These are phyloP conservation scores for Conger conger DNA, from an alignment of 2,113 vertebrate genomes.

Conservation along the genomic window DNA sequence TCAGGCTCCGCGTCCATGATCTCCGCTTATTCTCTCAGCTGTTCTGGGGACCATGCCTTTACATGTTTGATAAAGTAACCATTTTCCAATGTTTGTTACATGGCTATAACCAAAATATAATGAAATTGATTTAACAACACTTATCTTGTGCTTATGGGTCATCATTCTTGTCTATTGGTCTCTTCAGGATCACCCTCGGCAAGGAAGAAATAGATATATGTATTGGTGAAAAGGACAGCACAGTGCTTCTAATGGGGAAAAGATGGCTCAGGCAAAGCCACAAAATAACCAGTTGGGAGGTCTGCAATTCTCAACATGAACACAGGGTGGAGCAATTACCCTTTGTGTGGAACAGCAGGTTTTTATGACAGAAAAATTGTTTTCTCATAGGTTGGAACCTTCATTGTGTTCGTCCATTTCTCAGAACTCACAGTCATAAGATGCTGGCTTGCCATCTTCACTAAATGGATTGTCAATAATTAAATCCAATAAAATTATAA, in stretches of 20 bases:
- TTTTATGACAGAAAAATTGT: neutral
- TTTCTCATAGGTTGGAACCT: conserved; percentile 7
- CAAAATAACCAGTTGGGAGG: neutral
- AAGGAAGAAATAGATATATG: neutral
- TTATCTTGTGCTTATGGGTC: neutral
- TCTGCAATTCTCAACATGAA: neutral
- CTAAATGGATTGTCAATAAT: conserved; percentile 16
- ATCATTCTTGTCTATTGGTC: neutral
- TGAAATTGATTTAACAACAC: neutral
- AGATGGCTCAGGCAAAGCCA: neutral
- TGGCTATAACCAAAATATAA: neutral
- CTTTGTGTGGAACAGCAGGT: neutral
- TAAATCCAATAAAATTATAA: neutral
- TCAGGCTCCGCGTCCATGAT: neutral
- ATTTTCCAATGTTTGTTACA: neutral
- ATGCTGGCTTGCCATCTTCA: conserved; percentile 14
- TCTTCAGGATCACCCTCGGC: neutral
- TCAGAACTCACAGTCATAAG: neutral
- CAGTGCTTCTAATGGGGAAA: neutral
- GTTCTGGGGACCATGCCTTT: neutral
- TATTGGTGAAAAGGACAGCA: neutral
- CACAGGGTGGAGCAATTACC: conserved; percentile 23
- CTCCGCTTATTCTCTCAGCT: neutral
- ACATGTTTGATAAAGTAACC: neutral
- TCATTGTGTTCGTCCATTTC: conserved; percentile 24